A percentile compares a stretch with the other conserved stretches of the same genome.
phyloP scores from a whole-genome alignment of 1,140 invertebrate genomes.

The Drosophila punjabiensis region DNA sequence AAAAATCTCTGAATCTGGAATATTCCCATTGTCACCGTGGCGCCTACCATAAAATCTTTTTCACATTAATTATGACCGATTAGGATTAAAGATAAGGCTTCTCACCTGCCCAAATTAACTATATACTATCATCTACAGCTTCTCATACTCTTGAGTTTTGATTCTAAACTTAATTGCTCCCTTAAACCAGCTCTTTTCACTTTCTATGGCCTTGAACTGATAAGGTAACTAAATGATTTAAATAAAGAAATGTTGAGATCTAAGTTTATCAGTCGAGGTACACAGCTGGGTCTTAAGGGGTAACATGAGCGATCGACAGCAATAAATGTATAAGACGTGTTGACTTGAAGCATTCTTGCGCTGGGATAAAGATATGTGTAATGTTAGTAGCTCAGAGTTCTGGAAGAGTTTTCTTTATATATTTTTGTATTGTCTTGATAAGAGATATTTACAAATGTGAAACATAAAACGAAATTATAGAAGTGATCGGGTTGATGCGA shows the following conservation, averaged over 20 bases:
- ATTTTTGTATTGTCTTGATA: background rate
- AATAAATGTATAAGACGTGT: background rate
- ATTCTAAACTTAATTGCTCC: background rate
- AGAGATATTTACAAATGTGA: conserved; percentile 1
- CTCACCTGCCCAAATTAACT: background rate
- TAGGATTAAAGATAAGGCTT: background rate
- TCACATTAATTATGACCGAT: background rate
- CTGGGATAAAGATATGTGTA: background rate
- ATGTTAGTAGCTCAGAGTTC: conserved; percentile 7
- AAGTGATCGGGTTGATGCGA: background rate
- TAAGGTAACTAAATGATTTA: background rate
- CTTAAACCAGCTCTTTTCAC: background rate
- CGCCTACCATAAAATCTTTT: background rate
- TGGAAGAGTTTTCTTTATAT: conserved; percentile 6
- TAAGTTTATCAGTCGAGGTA: conserved; percentile 1
- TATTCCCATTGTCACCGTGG: background rate
- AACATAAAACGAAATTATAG: background rate
- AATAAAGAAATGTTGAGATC: background rate
- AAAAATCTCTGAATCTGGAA: background rate
- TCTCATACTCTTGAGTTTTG: background rate
- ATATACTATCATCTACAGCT: background rate
- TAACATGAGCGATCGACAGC: conserved; percentile 5
- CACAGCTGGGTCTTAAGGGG: background rate
- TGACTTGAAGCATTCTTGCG: conserved; percentile 6
- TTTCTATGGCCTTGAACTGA: background rate